These are phyloP conservation scores for Apoderus coryli DNA, from an alignment of 2,888 invertebrate species.

Conservation along the genomic window DNA sequence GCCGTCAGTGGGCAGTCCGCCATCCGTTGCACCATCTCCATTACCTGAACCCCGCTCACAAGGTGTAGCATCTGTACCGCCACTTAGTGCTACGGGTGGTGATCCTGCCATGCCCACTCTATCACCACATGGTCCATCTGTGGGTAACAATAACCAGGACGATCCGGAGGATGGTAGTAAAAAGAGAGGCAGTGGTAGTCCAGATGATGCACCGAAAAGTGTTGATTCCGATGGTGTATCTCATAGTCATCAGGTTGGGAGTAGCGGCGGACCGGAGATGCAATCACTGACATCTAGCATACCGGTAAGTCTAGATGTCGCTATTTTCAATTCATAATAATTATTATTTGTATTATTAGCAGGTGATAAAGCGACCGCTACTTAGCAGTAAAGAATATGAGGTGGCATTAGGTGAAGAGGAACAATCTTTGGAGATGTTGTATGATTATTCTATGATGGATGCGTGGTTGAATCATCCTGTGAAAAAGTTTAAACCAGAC, in stretches of 20 bases:
- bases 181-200: conserved; percentile 6
- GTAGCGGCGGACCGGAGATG: conserved; percentile 15
- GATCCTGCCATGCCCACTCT: conserved; percentile 52
- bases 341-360: no score
- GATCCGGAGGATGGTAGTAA: conserved; percentile 1
- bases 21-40: conserved; percentile 52
- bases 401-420: conserved; percentile 63
- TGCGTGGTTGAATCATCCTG: conserved; percentile 82
- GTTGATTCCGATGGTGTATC: no score
- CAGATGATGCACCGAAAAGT: conserved; percentile 21
- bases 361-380: conserved; percentile 54
- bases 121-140: no score
- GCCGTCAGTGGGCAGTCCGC: conserved; percentile 39
- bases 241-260: conserved; percentile 19
- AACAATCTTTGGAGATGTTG: conserved; percentile 62
- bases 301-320: conserved; percentile 9
- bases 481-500: conserved; percentile 69
- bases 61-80: conserved; percentile 48
- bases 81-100: conserved; percentile 36
- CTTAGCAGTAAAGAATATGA: conserved; percentile 57
- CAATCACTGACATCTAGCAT: no score
- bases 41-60: conserved; percentile 57
- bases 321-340: conserved; percentile 11
- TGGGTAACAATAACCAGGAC: conserved; percentile 10
- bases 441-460: conserved; percentile 80